Base-by-base conservation (phyloP, 2,113 vertebrate genomes). In the Columba livia region DNA sequence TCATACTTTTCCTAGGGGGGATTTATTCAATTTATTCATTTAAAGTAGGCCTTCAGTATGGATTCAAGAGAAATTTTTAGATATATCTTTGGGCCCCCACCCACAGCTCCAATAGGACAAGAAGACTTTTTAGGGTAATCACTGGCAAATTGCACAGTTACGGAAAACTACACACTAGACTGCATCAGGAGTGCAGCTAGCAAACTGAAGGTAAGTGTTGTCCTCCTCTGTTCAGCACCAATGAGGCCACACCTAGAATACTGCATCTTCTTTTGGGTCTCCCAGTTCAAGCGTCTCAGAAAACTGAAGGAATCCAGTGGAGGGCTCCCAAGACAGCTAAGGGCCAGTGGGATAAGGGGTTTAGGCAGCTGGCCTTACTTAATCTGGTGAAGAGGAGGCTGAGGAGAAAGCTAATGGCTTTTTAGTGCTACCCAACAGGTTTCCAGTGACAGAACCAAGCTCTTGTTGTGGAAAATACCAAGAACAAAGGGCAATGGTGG, bases 311-410 rank as follows among this genome's bases (percentile, higher is more conserved):
- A 79, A 51, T 61, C 9, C 20, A 72, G 6, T 2, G 3, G 8
- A 61, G 9, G 34, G 19, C 5, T 70, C 8, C 4, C 48, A 51
- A 0, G 10, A 15, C 7, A 6, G 7, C 10, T n/a, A 40, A 80
- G 8, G 10, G 1, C 14, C 8, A 47, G 16, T 48, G 6, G 7
- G 1, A 1, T 15, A 5, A 23, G 3, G 5, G 2, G 4, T 75
- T 88, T 60, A 26, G 10, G 16, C 3, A 29, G 2, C 10, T 71
- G 23, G 17, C 3, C 3, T 78, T 67, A 6, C 12, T 74, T 79
- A 54, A 44, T 25, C 15, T 62, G 36, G 2, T 51, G 13, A 93
- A 80, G 26, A 72, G n/a, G 69, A 53, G 3, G 19, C 6, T 62
- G 38, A 60, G 14, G 5, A 40, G 18, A 72, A 21, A 79, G 10